Base-by-base conservation (phyloP, 2,888 invertebrate species). In the Oscheius onirici region DNA sequence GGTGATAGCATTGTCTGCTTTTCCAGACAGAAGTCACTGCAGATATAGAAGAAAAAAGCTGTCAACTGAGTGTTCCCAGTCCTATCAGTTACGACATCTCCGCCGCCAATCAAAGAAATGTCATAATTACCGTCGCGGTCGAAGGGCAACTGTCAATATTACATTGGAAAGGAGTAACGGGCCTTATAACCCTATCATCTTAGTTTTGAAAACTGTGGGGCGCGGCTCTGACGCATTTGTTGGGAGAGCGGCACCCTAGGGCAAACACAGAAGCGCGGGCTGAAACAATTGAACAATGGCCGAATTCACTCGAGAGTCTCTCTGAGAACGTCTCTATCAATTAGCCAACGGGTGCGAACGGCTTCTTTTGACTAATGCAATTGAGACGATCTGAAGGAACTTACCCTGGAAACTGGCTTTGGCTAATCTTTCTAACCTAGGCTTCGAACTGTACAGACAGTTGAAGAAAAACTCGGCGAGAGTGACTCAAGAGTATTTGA, bases 401-500 rank as follows among this genome's bases (percentile, higher is more conserved):
- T 58, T 17, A 41, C 17, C 58, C 58, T 17, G 41, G 43, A 34
- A 58, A 58, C 58, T 58, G 41, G 58, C 40, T 41, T 17, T 11
- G 3, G 28, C 55, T 26, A 55, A 55, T 20, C 24, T 55, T 55
- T 28, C 55, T 55, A 28, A 24, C 22, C 55, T n/a, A 55, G 26
- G 55, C 28, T n/a, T 8, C 22, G n/a, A 55, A 55, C 28, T 24
- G 28, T 55, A 20, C 26, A 26, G 55, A 11, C 28, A 15, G 24
- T 26, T 26, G 26, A 55, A 26, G 28, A 55, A 24, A 26, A 24
- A 34, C 34, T 34, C 28, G 28, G 24, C 20, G 41, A n/a, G n/a
- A 46, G 34, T 63, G 63, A 49, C 8, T 63, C 63, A 63, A 63
- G 63, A 22, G 63, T 63, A 63, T 63, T 63, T 63, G 63, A 63